Evolutionary conservation across 2,888 invertebrate species (phyloP).

Genomic region (Julus scandinavius): DNA sequence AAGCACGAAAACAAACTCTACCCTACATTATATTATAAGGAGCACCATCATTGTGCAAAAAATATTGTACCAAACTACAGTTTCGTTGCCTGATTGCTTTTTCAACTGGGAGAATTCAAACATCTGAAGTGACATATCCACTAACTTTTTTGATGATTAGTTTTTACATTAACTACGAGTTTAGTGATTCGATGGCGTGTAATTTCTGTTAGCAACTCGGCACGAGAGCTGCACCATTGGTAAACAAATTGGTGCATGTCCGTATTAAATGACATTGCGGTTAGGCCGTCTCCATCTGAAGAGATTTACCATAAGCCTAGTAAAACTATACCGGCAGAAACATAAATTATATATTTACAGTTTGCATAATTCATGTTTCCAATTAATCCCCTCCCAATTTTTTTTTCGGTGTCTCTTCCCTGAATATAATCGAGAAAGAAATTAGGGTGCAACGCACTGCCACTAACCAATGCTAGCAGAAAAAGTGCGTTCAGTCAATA

Average conservation of each 20-base stretch:
- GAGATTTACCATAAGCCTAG: background rate
- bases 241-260: conserved; percentile 25
- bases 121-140: no score
- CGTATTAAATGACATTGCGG: background rate
- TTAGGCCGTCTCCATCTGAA: background rate
- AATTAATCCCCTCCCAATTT: conserved; percentile 28
- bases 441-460: background rate
- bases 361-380: conserved; percentile 31
- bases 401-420: background rate
- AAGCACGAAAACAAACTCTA: no score
- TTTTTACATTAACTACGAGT: background rate
- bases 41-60: no score
- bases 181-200: background rate
- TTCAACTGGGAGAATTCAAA: no score
- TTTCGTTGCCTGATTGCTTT: no score
- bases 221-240: background rate
- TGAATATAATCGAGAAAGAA: background rate
- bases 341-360: conserved; percentile 39
- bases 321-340: background rate
- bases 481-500: conserved; percentile 3
- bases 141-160: no score
- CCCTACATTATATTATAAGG: no score
- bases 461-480: background rate
- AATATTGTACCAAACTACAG: no score
- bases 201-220: background rate